Evolutionary conservation across 1,140 invertebrate genomes (phyloP).

Genomic region (Lepidurus arcticus): DNA sequence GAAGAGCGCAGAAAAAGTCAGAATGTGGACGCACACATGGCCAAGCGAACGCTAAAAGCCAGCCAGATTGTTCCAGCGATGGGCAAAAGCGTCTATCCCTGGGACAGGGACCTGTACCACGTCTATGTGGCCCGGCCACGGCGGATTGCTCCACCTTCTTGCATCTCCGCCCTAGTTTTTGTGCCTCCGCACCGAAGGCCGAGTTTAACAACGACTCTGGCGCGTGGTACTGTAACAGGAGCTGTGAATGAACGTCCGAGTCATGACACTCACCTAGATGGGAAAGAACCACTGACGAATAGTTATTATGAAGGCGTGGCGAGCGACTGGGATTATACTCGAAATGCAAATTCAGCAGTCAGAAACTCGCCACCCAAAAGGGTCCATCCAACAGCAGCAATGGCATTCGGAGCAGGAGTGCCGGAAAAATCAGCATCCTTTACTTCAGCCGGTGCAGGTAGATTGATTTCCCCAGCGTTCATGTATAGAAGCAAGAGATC

Average conservation of each 20-base stretch:
- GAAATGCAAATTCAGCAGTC: background rate
- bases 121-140: background rate
- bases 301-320: background rate
- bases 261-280: background rate
- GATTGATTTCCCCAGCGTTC: background rate
- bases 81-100: background rate
- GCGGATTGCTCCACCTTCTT: background rate
- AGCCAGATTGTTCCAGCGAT: background rate
- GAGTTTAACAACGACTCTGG: background rate
- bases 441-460: background rate
- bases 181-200: background rate
- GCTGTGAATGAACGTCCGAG: background rate
- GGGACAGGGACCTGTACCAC: constrained; percentile 1
- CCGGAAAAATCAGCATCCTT: background rate
- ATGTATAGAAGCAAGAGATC: background rate
- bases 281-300: background rate
- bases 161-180: background rate
- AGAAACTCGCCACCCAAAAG: background rate
- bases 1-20: background rate
- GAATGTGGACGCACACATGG: background rate
- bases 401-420: background rate
- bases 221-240: background rate
- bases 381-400: background rate
- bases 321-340: background rate
- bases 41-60: background rate